Base-by-base conservation (phyloP, 2,113 vertebrate species). In the Ptilonorhynchus violaceus region DNA sequence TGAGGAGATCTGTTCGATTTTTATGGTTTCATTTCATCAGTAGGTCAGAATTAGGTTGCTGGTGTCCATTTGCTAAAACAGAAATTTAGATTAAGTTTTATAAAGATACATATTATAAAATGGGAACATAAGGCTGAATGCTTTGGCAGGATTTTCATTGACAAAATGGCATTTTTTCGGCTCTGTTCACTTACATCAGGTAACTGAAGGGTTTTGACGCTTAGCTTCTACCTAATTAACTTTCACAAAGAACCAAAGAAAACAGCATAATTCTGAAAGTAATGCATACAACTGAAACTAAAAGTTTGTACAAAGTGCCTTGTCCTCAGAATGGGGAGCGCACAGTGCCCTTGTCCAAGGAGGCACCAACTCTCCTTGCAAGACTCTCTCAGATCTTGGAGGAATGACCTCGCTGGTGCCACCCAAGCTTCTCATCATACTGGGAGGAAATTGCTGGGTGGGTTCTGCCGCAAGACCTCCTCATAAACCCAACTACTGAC, bases 351-450 rank as follows among this genome's bases (percentile, higher is more conserved):
- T 72, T 79, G 88, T 13, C 13, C 1, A 2, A 55, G 31, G 17
- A 44, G 15, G 39, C 6, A 49, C 2, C 6, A 7, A 5, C 3
- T n/a, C 3, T 13, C 1, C 0, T 3, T 44, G 11, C 14, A 58
- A 41, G 25, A 28, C 3, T 41, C 2, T 18, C 17, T 21, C 55
- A 67, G 11, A 37, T 24, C 15, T 10, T 30, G 27, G 22, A 6
- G 0, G 9, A 24, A n/a, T 58, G 8, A 13, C 4, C 8, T 14
- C 17, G 6, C 4, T 64, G 6, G 14, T 49, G n/a, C 13, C n/a
- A 67, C 35, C 4, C 12, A 21, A 62, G 6, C 18, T 69, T 74
- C 46, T 14, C 21, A 6, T 31, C 20, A 12, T 11, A 23, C 25
- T 52, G n/a, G 19, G 28, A 62, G 28, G 5, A 49, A 60, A 78